Percentiles rank a stretch among this genome's conserved stretches.
Evolutionary conservation across 2,888 invertebrate species (phyloP).

Genomic region (Diplolepis rosae): DNA sequence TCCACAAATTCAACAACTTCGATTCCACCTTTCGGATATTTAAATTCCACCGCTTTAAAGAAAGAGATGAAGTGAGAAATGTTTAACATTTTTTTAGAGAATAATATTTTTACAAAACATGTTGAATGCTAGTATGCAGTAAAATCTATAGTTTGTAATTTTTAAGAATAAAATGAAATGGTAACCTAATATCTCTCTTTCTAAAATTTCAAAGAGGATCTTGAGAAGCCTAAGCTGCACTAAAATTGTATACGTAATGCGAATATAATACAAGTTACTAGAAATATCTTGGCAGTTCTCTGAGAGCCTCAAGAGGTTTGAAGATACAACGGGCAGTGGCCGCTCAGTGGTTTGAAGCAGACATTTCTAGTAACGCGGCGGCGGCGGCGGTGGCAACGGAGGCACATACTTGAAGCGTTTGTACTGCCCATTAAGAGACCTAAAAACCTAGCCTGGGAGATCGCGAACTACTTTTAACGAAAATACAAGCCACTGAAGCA

Average conservation of each 20-base stretch:
- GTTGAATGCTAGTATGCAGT: too few relatives aligned
- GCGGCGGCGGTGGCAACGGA: too few relatives aligned
- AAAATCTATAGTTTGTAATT: too few relatives aligned
- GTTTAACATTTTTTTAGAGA: neutral
- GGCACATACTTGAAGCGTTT: slow-evolving; percentile 25
- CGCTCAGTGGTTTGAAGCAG: slow-evolving; percentile 6
- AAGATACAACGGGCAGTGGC: neutral
- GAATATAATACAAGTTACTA: neutral
- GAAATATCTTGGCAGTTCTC: neutral
- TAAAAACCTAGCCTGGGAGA: slow-evolving; percentile 13
- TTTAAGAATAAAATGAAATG: too few relatives aligned
- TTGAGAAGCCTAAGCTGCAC: neutral
- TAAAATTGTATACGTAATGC: neutral
- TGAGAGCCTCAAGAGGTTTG: neutral
- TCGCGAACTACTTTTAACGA: slow-evolving; percentile 22
- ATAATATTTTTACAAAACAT: too few relatives aligned
- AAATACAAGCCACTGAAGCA: slow-evolving; percentile 22
- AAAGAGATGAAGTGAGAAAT: neutral
- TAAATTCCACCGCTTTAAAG: neutral
- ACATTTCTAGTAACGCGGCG: slow-evolving; percentile 8
- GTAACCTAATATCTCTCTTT: too few relatives aligned
- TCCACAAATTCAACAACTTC: slow-evolving; percentile 6
- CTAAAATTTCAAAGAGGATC: neutral
- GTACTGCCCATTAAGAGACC: slow-evolving; percentile 22
- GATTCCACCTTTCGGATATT: slow-evolving; percentile 2